Conservation (phyloP, 2,797 vertebrate species). For the Liparis tanakae region DNA sequence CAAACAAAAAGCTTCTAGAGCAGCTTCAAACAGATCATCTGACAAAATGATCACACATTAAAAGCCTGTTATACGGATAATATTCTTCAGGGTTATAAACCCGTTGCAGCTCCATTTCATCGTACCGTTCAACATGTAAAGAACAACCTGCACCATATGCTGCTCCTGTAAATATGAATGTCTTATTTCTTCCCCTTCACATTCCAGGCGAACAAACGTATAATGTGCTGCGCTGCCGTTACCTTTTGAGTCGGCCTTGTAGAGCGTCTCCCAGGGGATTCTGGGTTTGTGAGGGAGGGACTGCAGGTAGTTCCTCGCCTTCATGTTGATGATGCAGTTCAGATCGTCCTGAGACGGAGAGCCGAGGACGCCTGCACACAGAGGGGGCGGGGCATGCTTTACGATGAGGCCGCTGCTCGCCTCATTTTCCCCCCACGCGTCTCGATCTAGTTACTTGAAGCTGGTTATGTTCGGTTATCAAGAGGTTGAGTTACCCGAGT, state of each 20-base stretch:
- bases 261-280: conserved; percentile 88
- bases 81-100: neutral
- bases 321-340: conserved; percentile 93
- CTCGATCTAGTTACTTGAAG: neutral
- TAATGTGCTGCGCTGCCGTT: neutral
- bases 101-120: neutral
- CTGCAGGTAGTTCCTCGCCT: conserved; percentile 92
- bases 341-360: conserved; percentile 90
- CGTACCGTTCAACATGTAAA: neutral
- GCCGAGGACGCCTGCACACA: conserved; percentile 86
- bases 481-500: neutral
- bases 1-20: neutral
- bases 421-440: neutral
- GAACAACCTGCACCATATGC: neutral
- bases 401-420: neutral
- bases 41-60: neutral
- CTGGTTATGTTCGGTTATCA: neutral
- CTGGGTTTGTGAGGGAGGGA: conserved; percentile 87
- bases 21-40: neutral
- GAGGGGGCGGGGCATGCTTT: neutral
- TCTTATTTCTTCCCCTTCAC: neutral
- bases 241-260: conserved; percentile 88
- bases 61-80: neutral
- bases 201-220: neutral
- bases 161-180: neutral